Conservation (phyloP, 1,140 invertebrate species). For the Bombus confusus region DNA sequence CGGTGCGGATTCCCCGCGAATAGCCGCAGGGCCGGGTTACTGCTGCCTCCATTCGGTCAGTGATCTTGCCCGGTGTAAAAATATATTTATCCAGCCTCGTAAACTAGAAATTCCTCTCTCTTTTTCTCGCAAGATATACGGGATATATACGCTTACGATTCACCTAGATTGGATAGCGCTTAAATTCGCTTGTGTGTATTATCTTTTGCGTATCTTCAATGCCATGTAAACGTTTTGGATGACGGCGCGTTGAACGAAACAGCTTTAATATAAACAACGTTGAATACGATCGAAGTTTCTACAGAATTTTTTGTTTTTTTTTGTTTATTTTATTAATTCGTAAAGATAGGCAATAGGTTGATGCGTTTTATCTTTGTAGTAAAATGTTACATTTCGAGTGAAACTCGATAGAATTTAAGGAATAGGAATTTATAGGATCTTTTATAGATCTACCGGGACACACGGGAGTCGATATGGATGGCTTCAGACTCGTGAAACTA, state of each 20-base stretch:
- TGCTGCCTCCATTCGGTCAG: constrained; percentile 39
- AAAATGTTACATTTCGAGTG: background rate
- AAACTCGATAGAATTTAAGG: background rate
- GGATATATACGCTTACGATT: background rate
- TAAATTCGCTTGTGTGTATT: background rate
- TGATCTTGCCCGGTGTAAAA: constrained; percentile 54
- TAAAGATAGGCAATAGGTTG: background rate
- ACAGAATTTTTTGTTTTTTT: background rate
- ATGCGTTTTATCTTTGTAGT: too few relatives aligned
- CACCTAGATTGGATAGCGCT: background rate
- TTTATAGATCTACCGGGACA: background rate
- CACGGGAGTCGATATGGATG: background rate
- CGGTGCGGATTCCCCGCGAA: constrained; percentile 57
- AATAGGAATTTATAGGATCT: background rate
- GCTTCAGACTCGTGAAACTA: background rate
- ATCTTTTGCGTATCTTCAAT: background rate
- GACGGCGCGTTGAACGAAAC: background rate
- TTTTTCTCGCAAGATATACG: background rate
- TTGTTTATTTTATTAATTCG: background rate
- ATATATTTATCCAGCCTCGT: constrained; percentile 53
- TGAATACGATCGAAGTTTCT: background rate
- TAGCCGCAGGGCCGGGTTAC: constrained; percentile 45
- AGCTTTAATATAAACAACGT: background rate
- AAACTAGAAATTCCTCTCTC: constrained; percentile 25
- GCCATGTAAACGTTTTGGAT: background rate